phyloP scores from a whole-genome alignment of 1,140 invertebrate species.

The Chrysomallon squamiferum region DNA sequence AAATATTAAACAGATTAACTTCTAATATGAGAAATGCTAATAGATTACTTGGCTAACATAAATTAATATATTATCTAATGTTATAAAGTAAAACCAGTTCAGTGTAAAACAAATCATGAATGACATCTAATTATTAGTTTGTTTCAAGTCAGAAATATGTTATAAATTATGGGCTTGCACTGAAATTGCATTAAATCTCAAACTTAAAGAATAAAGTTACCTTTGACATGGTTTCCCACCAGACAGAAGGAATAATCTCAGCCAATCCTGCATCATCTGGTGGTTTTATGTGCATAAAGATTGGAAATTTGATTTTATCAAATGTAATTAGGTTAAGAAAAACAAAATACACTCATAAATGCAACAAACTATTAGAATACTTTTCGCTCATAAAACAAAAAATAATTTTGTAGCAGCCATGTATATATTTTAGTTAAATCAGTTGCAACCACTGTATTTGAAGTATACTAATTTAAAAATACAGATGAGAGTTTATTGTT shows the following conservation, averaged over 20 bases:
- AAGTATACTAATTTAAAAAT: too few relatives aligned
- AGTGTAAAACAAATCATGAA: background rate
- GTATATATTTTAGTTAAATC: too few relatives aligned
- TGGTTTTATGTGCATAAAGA: constrained; percentile 76
- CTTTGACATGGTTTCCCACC: constrained; percentile 66
- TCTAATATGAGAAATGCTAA: too few relatives aligned
- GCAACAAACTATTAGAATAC: background rate
- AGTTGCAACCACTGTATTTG: too few relatives aligned
- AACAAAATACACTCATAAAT: background rate
- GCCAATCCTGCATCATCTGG: constrained; percentile 72
- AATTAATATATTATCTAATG: too few relatives aligned
- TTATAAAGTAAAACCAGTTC: too few relatives aligned
- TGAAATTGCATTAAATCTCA: background rate
- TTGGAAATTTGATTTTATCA: constrained; percentile 69
- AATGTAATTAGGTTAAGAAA: constrained; percentile 50
- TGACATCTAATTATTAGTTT: background rate
- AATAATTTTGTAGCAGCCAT: too few relatives aligned
- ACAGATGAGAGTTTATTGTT: too few relatives aligned
- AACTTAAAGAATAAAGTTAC: constrained; percentile 14
- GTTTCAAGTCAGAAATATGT: background rate
- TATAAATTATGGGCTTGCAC: background rate
- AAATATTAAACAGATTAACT: too few relatives aligned
- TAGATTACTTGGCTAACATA: too few relatives aligned
- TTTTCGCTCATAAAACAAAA: background rate
- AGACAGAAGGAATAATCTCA: constrained; percentile 70